Conservation (phyloP, 2,797 vertebrate species). For the Halcyon smyrnensis region DNA sequence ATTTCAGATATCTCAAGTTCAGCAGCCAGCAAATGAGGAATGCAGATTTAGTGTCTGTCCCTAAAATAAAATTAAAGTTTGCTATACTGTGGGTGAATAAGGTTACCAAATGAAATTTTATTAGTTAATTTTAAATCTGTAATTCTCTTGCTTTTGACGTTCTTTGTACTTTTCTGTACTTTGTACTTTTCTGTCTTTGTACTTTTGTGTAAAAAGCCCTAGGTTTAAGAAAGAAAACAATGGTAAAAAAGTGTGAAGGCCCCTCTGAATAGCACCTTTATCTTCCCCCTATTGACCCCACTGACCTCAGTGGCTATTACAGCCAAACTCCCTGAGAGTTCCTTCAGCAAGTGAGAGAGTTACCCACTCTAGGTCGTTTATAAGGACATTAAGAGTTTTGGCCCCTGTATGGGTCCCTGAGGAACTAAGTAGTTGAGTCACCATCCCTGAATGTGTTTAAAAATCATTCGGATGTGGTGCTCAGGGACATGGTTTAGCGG, state of each 20-base stretch:
- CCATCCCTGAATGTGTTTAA: too few species aligned
- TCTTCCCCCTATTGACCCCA: neutral
- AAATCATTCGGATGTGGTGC: too few species aligned
- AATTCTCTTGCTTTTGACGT: neutral
- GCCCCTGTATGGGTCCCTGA: neutral
- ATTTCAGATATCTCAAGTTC: neutral
- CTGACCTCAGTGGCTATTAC: neutral
- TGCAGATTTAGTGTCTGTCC: neutral
- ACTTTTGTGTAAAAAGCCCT: neutral
- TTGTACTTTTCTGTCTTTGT: neutral
- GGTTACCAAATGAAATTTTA: neutral
- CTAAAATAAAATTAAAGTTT: neutral
- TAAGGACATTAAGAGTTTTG: neutral
- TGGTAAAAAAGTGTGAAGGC: neutral
- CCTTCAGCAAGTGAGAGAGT: neutral
- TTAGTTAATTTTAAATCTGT: neutral
- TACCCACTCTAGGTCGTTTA: neutral
- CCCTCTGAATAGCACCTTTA: neutral
- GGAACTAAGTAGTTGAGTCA: neutral
- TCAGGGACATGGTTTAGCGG: too few species aligned
- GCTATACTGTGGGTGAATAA: neutral
- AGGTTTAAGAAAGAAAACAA: neutral
- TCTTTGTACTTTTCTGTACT: neutral
- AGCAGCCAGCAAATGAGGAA: neutral
- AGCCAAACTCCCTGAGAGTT: neutral